Evolutionary conservation across 2,113 vertebrate genomes (phyloP), one percentile per base, ranked within the genome.

Genomic region (Desmodus rotundus): DNA sequence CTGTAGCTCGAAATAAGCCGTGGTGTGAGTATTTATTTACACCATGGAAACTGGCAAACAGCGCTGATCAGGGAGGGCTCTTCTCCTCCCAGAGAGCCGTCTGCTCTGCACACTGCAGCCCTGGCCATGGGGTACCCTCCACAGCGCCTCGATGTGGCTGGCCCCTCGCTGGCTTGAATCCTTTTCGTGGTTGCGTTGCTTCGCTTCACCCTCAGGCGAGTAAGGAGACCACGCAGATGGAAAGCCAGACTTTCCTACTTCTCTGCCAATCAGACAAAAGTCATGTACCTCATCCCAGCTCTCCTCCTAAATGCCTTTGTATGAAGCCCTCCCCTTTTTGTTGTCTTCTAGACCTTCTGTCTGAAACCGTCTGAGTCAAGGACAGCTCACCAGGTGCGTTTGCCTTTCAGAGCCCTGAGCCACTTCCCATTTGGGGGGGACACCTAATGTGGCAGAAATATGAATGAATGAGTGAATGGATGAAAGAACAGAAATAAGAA

Each of bases 311-410:
- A 61, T 24, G 36, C 33, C 31, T 89, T 20, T 52, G 45, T 80
- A 12, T 78, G 33, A 33, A 63, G 7, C 45, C 50, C 41, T 94
- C 24, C 19, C 43, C 43, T 89, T 24, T 24, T 22, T n/a, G 17
- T 15, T 36, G 36, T 58, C 70, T 72, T 77, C 58, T 36, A 70
- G n/a, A 56, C 43, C 63, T 45, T 86, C 31, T 73, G 77, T 26
- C 84, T 78, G 36, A 58, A 77, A 61, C 47, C 19, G 24, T 76
- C 26, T 93, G 94, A 97, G n/a, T 95, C 70, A 76, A 45, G 63
- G 45, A 52, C 68, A 65, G 70, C 74, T 86, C 78, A 68, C 28
- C 52, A 19, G 50, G 24, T 24, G 17, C 1, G 2, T 63, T 17
- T 26, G 16, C 38, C 70, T 81, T 43, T 84, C 93, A 56, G 76